A percentile compares a stretch with the other conserved stretches of the same genome.
phyloP scores from a whole-genome alignment of 2,113 vertebrate species.

The Falcunculus frontatus region DNA sequence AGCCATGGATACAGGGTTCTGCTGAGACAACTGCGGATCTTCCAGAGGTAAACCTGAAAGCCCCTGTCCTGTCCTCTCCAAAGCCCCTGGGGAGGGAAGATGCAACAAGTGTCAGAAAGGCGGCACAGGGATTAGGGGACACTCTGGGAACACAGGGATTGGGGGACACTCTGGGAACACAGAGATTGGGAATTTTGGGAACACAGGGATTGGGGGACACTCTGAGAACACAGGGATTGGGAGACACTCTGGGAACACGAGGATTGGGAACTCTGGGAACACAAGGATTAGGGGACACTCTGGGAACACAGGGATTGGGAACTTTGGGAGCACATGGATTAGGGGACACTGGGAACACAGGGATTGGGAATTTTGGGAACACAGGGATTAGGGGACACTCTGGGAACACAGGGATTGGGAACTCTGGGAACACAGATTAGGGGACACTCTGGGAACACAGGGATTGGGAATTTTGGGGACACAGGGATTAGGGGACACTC shows the following conservation, averaged over 20 bases:
- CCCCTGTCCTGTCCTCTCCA: neutral
- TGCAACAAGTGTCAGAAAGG: neutral
- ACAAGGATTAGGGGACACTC: no score
- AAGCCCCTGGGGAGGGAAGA: neutral
- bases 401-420: neutral
- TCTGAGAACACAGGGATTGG: neutral
- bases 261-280: neutral
- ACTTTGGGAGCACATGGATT: no score
- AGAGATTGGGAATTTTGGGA: neutral
- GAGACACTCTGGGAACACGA: neutral
- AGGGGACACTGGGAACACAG: neutral
- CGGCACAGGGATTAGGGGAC: no score
- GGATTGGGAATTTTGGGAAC: neutral
- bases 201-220: no score
- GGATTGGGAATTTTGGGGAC: neutral
- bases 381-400: no score
- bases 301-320: neutral
- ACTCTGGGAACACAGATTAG: neutral
- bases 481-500: no score
- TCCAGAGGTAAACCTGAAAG: neutral
- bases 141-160: neutral
- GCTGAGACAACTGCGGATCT: neutral
- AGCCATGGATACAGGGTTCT: neutral
- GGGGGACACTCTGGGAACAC: neutral
- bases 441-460: no score